These are phyloP conservation scores for Nemoura dubitans DNA, from an alignment of 2,888 invertebrate species.

Conservation along the genomic window DNA sequence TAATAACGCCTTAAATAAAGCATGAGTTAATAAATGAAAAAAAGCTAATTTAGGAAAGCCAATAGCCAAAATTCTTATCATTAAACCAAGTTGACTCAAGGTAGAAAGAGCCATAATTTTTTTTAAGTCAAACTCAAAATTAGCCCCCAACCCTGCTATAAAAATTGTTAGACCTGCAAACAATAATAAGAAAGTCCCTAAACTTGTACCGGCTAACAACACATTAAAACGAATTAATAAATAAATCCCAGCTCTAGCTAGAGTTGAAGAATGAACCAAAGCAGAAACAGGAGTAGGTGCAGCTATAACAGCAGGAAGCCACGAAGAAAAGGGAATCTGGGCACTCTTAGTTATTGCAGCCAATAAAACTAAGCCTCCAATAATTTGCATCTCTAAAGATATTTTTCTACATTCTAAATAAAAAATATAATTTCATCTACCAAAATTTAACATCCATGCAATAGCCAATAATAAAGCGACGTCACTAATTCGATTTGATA, in stretches of 20 bases:
- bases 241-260: constrained; percentile 58
- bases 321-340: constrained; percentile 55
- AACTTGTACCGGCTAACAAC: constrained; percentile 60
- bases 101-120: constrained; percentile 83
- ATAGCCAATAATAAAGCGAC: constrained; percentile 70
- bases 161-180: neutral
- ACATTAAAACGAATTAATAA: constrained; percentile 75
- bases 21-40: constrained; percentile 78
- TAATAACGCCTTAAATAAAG: constrained; percentile 78
- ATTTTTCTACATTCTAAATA: constrained; percentile 62
- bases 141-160: constrained; percentile 65
- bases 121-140: constrained; percentile 71
- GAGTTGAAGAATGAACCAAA: constrained; percentile 15
- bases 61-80: constrained; percentile 72
- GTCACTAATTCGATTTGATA: constrained; percentile 80
- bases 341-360: constrained; percentile 80
- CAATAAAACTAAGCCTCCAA: constrained; percentile 62
- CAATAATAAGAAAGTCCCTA: constrained; percentile 61
- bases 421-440: constrained; percentile 66
- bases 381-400: constrained; percentile 61
- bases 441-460: constrained; percentile 67
- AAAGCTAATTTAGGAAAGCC: constrained; percentile 67
- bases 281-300: neutral
- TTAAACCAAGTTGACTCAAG: constrained; percentile 78
- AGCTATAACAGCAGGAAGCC: neutral